Base-by-base conservation (phyloP, 2,888 invertebrate genomes). In the Pimpla rufipes region DNA sequence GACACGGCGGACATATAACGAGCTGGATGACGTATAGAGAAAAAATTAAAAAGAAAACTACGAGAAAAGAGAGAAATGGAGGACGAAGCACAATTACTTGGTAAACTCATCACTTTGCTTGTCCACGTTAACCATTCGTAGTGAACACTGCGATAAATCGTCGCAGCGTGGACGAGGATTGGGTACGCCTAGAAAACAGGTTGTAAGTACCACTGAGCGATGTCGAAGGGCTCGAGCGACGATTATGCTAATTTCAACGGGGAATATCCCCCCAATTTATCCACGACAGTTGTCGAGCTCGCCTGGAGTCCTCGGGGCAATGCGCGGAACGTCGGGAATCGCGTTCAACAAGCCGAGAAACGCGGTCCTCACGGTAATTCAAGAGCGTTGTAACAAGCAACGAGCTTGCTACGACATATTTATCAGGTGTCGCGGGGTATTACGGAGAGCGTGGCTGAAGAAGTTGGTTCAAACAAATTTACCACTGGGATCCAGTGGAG, bases 281-380 rank as follows among this genome's bases (percentile, higher is more conserved):
- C 21, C 68, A 11, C 35, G 52, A 40, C 40, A 52, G 29, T 50
- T 35, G 16, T 16, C 13, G 68, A 21, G 23, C 18, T 37, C 37
- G 40, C 52, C 52, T 35, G 50, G 35, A 16, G 52, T 21, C 13
- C 40, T 35, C 13, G 42, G 42, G 37, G 6, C n/a, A 35, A 18
- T 55, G 52, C 52, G 13, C 52, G 13, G 37, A 37, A 52, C 35
- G 52, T 21, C 47, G 68, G 13, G 66, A 37, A 50, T 11, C n/a
- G 35, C 50, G 52, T 50, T 52, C 52, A 70, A 70, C 68, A 70
- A 70, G 68, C 66, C 66, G 37, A 40, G 52, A 70, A 70, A 70
- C 50, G 18, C 18, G 35, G 18, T 16, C 29, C 47, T 10, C 16
- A 16, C 18, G 18, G 52, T 45, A 68, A 70, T 70, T 37, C 52